These are phyloP conservation scores for Pogonocichla stellata DNA, from an alignment of 2,113 vertebrate species.

Conservation along the genomic window DNA sequence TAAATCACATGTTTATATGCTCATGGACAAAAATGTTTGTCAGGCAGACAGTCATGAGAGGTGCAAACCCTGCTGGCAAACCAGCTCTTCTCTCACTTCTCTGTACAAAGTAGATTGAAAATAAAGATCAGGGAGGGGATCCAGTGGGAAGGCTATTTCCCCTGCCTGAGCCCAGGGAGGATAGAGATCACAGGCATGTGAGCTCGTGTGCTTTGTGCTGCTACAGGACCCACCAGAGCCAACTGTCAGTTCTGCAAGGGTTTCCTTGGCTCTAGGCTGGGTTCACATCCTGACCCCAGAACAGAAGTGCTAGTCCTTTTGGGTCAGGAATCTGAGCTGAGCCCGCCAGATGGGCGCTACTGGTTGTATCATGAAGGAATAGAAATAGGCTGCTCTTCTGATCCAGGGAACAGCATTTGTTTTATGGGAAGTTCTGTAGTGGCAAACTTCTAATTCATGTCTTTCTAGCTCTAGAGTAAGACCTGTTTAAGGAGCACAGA, in stretches of 20 bases:
- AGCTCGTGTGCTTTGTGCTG: neutral
- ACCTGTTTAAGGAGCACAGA: neutral
- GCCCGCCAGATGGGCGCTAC: neutral
- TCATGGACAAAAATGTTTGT: neutral
- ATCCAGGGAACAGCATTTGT: neutral
- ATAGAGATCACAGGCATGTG: neutral
- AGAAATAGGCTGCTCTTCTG: neutral
- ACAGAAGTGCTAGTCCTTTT: neutral
- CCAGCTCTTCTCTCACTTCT: neutral
- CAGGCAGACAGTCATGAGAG: neutral
- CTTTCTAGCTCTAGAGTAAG: neutral
- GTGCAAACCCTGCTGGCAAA: neutral
- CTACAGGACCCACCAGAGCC: neutral
- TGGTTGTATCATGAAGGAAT: neutral
- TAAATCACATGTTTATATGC: neutral
- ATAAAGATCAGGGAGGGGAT: neutral
- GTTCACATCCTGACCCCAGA: neutral
- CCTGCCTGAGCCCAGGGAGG: neutral
- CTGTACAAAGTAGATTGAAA: neutral
- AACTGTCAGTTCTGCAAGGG: rapidly evolving
- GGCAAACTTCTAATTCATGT: neutral
- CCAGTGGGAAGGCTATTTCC: neutral
- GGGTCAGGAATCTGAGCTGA: neutral
- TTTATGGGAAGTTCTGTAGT: neutral
- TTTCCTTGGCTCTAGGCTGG: neutral